Conservation (phyloP, 2,113 vertebrate genomes). For the Silurus glanis region DNA sequence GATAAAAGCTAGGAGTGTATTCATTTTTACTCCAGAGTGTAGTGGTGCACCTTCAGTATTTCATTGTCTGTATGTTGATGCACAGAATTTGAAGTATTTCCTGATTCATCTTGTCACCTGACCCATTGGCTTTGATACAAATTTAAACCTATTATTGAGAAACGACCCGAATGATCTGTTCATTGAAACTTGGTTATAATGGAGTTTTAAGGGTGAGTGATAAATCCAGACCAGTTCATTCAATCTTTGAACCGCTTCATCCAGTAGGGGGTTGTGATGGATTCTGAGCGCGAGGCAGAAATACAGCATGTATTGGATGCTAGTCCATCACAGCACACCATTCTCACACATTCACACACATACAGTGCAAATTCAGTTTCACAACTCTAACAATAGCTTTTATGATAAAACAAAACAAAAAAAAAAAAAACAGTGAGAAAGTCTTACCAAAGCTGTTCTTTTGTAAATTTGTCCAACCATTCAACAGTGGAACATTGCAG, state of each 20-base stretch:
- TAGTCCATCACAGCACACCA: slow-evolving; percentile 2
- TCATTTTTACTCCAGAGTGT: background rate
- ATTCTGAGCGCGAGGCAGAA: background rate
- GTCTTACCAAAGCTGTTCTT: slow-evolving; percentile 8
- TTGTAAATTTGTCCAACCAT: background rate
- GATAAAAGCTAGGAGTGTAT: slow-evolving; percentile 18
- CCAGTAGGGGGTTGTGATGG: background rate
- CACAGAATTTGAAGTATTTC: background rate
- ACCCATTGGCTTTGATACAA: background rate
- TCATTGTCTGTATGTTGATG: background rate
- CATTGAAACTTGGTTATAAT: background rate
- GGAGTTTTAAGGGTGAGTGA: background rate
- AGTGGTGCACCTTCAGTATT: background rate
- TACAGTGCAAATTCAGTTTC: slow-evolving; percentile 6
- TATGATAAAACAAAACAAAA: background rate
- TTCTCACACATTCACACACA: background rate
- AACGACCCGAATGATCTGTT: background rate
- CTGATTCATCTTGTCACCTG: background rate
- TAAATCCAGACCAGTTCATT: background rate
- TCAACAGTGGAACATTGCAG: background rate
- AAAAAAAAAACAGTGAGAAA: background rate
- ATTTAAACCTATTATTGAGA: too few species aligned
- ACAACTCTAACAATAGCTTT: background rate
- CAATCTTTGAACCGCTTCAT: background rate
- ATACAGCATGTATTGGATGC: background rate